Evolutionary conservation across 2,888 invertebrate species (phyloP).

Genomic region (Pediacus dermestoides): DNA sequence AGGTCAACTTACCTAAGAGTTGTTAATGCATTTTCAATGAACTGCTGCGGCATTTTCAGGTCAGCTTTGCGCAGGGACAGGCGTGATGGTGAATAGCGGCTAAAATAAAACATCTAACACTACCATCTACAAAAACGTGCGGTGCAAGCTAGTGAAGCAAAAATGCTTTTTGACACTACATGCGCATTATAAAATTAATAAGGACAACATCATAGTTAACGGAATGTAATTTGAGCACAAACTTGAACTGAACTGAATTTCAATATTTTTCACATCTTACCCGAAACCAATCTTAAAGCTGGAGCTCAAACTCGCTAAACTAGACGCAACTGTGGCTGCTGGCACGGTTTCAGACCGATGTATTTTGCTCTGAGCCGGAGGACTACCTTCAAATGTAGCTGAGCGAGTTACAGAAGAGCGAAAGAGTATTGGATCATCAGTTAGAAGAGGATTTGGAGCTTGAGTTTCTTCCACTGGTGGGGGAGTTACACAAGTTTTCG

Average conservation of each 20-base stretch:
- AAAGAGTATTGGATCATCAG: conserved; percentile 69
- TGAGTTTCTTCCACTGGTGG: conserved; percentile 36
- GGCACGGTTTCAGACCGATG: conserved; percentile 75
- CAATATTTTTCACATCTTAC: no score
- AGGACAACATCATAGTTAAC: conserved; percentile 7
- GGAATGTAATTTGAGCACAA: no score
- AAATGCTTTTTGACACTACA: conserved; percentile 14
- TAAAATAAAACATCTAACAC: conserved; percentile 54
- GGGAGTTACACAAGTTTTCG: conserved; percentile 22
- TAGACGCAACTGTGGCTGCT: conserved; percentile 68
- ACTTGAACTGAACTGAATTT: no score
- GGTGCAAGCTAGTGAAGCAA: conserved; percentile 27
- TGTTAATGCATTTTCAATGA: conserved; percentile 68
- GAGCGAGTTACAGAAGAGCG: conserved; percentile 50
- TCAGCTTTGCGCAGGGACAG: conserved; percentile 78
- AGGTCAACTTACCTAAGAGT: conserved; percentile 78
- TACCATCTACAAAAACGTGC: conserved; percentile 30
- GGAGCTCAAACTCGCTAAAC: conserved; percentile 75
- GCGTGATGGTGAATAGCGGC: conserved; percentile 81
- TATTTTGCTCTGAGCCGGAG: conserved; percentile 51
- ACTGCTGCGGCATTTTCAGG: conserved; percentile 72
- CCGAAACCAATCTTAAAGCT: conserved; percentile 82
- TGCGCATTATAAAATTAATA: conserved; percentile 7
- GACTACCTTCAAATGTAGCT: conserved; percentile 55
- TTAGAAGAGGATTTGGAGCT: conserved; percentile 48